phyloP scores from a whole-genome alignment of 2,113 vertebrate genomes.

The Catagonus wagneri region DNA sequence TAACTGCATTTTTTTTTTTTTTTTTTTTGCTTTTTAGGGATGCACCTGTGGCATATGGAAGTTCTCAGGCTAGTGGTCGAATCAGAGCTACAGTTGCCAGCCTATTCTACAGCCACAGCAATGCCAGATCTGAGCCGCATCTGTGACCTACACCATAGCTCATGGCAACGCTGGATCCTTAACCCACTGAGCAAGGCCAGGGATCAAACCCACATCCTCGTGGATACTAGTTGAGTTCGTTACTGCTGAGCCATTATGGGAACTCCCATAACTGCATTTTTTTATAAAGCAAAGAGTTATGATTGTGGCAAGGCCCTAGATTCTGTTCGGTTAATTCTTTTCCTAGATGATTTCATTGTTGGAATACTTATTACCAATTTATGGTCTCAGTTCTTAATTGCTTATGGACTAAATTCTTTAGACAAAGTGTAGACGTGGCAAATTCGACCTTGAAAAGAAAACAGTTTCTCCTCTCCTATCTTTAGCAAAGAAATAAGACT shows the following conservation, averaged over 20 bases:
- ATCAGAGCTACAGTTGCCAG: too few relatives aligned
- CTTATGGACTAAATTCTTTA: not conserved
- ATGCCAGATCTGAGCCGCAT: too few relatives aligned
- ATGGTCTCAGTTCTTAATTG: constrained; percentile 2
- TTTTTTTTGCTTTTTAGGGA: too few relatives aligned
- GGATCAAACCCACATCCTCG: too few relatives aligned
- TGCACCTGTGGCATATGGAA: too few relatives aligned
- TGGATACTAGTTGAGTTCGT: too few relatives aligned
- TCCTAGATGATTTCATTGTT: not conserved
- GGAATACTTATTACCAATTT: not conserved
- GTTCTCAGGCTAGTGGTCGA: too few relatives aligned
- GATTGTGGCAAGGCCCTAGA: not conserved
- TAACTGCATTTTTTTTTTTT: not conserved
- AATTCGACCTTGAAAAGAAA: not conserved
- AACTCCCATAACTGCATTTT: not conserved
- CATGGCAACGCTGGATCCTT: too few relatives aligned
- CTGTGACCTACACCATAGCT: too few relatives aligned
- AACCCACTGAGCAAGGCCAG: too few relatives aligned
- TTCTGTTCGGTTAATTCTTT: not conserved
- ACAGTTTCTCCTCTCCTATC: not conserved
- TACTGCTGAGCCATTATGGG: too few relatives aligned
- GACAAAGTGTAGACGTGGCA: not conserved
- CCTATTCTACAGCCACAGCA: too few relatives aligned
- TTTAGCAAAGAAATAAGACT: not conserved
- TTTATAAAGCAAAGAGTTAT: not conserved